phyloP scores from a whole-genome alignment of 37 sponge, comb jelly and placozoan species.

The Crambe crambe region DNA sequence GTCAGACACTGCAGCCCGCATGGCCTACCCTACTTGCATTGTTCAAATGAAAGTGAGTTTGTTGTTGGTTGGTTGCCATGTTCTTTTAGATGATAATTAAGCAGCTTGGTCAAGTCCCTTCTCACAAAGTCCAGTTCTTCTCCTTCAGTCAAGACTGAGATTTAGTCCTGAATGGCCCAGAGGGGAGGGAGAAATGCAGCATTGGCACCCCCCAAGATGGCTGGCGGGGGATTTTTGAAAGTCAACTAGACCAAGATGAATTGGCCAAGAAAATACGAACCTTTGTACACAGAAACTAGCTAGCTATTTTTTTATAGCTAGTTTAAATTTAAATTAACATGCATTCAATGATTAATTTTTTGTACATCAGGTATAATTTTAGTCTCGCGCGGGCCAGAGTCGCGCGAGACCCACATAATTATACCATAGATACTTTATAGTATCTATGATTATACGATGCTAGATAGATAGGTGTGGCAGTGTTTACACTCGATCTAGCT shows the following conservation, averaged over 20 bases:
- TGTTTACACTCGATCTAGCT: too few relatives aligned
- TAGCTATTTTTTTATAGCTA: too few relatives aligned
- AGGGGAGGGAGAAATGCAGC: slow-evolving; percentile 9
- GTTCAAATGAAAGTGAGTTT: slow-evolving; percentile 87
- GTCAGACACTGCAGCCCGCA: slow-evolving; percentile 70
- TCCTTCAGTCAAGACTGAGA: slow-evolving; percentile 23
- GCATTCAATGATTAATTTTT: background rate
- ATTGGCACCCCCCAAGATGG: slow-evolving; percentile 8
- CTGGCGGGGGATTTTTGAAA: background rate
- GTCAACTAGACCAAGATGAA: slow-evolving; percentile 1
- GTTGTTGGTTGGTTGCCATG: too few relatives aligned
- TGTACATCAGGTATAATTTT: too few relatives aligned
- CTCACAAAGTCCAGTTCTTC: background rate
- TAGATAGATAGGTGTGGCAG: too few relatives aligned
- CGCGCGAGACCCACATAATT: too few relatives aligned
- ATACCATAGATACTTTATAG: too few relatives aligned
- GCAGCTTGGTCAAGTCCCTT: background rate
- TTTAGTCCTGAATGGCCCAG: slow-evolving; percentile 4
- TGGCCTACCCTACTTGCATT: slow-evolving; percentile 85
- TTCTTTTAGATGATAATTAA: background rate
- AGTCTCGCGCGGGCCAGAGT: too few relatives aligned
- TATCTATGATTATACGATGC: too few relatives aligned
- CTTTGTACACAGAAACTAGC: background rate
- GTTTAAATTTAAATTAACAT: too few relatives aligned
- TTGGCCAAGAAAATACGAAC: background rate